A percentile compares a stretch with the other conserved stretches of the same genome.
phyloP scores from a whole-genome alignment of 2,797 vertebrate genomes.

The Orestias chungarensis region DNA sequence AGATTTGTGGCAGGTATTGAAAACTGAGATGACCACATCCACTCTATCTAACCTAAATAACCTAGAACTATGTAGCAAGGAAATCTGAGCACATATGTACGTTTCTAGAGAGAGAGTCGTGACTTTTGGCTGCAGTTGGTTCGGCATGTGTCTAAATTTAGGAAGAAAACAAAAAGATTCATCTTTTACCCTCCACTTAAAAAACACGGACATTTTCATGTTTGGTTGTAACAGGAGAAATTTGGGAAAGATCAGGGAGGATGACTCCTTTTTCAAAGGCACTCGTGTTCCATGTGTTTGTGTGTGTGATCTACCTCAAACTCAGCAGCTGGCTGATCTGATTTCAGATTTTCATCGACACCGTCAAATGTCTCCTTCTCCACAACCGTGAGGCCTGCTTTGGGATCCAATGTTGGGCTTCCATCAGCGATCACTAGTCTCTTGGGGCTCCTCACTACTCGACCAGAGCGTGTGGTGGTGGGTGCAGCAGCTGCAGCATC shows the following conservation, averaged over 20 bases:
- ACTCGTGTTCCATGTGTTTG: not conserved
- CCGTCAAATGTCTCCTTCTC: conserved; percentile 33
- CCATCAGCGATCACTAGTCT: conserved; percentile 66
- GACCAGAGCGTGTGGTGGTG: conserved; percentile 80
- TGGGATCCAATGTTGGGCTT: conserved; percentile 24
- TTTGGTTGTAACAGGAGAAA: no score
- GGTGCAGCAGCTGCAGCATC: conserved; percentile 43
- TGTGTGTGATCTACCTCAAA: conserved; percentile 46
- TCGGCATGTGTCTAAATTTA: no score
- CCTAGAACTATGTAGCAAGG: not conserved
- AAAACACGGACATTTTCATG: no score
- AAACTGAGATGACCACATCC: not conserved
- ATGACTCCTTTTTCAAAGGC: no score
- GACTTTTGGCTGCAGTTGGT: not conserved
- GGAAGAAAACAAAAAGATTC: not conserved
- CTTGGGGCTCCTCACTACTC: conserved; percentile 78
- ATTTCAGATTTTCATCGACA: conserved; percentile 26
- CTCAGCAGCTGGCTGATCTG: conserved; percentile 32
- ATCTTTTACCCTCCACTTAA: not conserved
- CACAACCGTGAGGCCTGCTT: conserved; percentile 1
- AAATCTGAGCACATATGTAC: not conserved
- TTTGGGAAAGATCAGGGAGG: no score
- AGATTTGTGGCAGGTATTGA: not conserved
- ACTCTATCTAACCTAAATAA: not conserved
- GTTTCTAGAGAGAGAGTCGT: not conserved